Base-by-base conservation (phyloP, 2,113 vertebrate species). In the Odocoileus hemionus region DNA sequence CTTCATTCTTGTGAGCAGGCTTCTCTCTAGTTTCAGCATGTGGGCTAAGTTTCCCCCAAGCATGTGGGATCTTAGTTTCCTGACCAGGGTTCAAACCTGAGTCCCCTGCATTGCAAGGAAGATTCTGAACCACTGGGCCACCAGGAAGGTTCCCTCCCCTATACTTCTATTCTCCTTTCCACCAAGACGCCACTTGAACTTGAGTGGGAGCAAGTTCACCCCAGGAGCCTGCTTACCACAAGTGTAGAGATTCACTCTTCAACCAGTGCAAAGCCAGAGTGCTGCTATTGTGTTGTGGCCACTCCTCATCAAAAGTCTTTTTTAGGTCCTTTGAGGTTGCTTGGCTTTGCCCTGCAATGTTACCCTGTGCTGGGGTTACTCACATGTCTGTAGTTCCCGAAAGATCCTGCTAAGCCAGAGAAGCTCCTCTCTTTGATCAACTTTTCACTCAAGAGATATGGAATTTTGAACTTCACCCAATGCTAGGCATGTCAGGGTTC, bases 241-340 rank as follows among this genome's bases (percentile, higher is more conserved):
- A 55, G n/a, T 30, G 83, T 43, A 93, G 58, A 91, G 80, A 79
- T 79, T 64, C 23, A 74, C 6, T 67, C 57, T 88, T 91, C 43
- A 30, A 8, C 9, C 28, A 19, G 78, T 8, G 1, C 45, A 83
- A 84, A 96, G 25, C 54, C 45, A 28, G 36, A 79, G 14, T 74
- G 36, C 55, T 61, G 11, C 16, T 61, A 33, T 13, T 80, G 47
- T 6, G 25, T 55, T 16, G n/a, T 57, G 26, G 14, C 30, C 61
- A 25, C 21, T 30, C 33, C 50, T 76, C 2, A 1, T n/a, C 47
- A 12, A 6, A 54, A 6, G 5, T 3, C 52, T 78, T 55, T 9
- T 9, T 55, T 36, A 55, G 21, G 33, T 83, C 33, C 30, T 83
- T 58, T 70, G 14, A 80, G 67, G 26, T n/a, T 45, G 30, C 60